Evolutionary conservation across 2,797 vertebrate genomes (phyloP), one percentile per base, ranked within the genome.

Genomic region (Heterohyrax brucei): DNA sequence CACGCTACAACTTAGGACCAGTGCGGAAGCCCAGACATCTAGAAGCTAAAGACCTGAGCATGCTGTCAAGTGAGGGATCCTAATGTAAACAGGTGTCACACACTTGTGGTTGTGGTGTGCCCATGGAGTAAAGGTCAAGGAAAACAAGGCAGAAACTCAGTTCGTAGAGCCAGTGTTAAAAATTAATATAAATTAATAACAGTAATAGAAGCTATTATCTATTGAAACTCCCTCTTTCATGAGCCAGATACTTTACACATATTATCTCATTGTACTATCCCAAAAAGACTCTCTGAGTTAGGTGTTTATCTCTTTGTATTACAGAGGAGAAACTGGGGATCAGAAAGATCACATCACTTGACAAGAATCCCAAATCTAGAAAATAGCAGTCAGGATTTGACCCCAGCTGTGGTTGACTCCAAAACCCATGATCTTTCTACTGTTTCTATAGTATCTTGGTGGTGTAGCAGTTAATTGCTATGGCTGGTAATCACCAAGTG

Each of bases 81-180:
- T 24, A 76, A 28, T 46, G 46, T 46, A 16, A n/a, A 6, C 30
- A 92, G 22, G 9, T 0, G 18, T n/a, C 59, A 39, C 7, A 72
- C 7, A 10, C 4, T 33, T 50, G 48, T 21, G 4, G 24, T 19
- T 86, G 22, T 72, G 24, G 19, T 86, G 22, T 72, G 16, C 76
- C 28, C 9, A 2, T 21, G 2, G 10, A 28, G 3, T 3, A 9
- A 89, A 22, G 4, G 12, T 6, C 53, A 48, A 10, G n/a, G 33
- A 73, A 81, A 78, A 33, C 28, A 75, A 7, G 4, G 33, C 16
- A 9, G 80, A 76, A 93, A 50, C 1, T 10, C 44, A 81, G 61
- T 46, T 82, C 50, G 39, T 61, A 16, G 88, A 94, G 70, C 19
- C 46, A 72, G 39, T 76, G 22, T 78, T 33, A 75, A 79, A 93